Conservation (phyloP, 2,113 vertebrate genomes). For the Brachypodius melanocephalos region DNA sequence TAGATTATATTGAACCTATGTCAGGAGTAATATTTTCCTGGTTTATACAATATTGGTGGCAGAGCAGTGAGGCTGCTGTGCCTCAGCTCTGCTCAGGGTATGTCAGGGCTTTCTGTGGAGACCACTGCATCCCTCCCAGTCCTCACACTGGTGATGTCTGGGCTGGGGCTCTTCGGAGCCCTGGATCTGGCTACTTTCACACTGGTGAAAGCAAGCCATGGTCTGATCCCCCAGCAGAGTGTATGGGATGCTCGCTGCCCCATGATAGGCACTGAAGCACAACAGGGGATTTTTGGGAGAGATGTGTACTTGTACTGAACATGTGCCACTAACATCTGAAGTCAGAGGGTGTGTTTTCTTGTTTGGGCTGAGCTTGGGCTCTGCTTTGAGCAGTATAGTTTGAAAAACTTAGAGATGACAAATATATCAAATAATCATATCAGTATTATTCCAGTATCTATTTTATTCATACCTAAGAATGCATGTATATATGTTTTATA, state of each 20-base stretch:
- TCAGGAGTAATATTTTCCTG: neutral
- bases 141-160: neutral
- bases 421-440: neutral
- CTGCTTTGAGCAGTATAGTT: neutral
- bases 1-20: neutral
- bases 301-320: neutral
- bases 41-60: fast-evolving
- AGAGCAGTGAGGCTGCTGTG: neutral
- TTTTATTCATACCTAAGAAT: neutral
- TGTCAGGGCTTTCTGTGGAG: fast-evolving
- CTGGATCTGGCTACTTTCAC: neutral
- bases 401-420: neutral
- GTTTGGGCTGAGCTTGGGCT: neutral
- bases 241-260: fast-evolving
- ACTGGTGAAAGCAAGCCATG: neutral
- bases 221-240: neutral
- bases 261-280: neutral
- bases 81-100: neutral
- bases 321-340: neutral
- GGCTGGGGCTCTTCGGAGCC: neutral
- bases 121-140: neutral
- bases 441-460: neutral
- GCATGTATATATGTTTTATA: fast-evolving
- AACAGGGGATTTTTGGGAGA: neutral
- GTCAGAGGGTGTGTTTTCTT: neutral